phyloP scores from a whole-genome alignment of 2,888 invertebrate genomes.

The Zhuqinia jingwanae region DNA sequence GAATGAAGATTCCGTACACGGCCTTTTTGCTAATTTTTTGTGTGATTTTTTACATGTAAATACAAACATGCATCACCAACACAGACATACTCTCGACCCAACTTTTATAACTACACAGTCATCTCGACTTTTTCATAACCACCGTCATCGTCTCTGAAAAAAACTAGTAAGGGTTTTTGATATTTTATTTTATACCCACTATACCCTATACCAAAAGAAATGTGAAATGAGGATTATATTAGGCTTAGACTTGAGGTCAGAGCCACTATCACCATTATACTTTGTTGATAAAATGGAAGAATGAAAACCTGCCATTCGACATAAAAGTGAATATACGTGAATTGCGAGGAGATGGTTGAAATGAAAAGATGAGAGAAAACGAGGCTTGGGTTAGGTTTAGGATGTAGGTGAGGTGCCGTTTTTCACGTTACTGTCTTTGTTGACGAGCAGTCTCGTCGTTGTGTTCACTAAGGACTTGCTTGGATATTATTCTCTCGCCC shows the following conservation, averaged over 20 bases:
- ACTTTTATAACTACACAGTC: no score
- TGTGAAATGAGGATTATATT: background rate
- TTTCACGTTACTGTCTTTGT: background rate
- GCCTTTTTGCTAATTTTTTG: no score
- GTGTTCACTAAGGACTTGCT: background rate
- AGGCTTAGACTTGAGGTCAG: constrained; percentile 17
- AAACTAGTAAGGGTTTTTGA: background rate
- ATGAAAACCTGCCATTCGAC: constrained; percentile 11
- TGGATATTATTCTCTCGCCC: no score
- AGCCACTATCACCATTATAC: background rate
- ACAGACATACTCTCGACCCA: no score
- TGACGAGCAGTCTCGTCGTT: background rate
- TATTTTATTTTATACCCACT: constrained; percentile 1
- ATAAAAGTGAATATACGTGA: background rate
- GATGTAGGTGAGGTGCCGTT: background rate
- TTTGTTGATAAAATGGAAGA: background rate
- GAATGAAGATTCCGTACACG: no score
- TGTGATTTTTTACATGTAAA: no score
- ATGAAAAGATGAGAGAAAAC: background rate
- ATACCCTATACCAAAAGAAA: background rate
- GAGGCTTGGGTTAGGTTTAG: background rate
- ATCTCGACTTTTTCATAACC: no score
- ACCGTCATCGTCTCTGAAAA: constrained; percentile 5
- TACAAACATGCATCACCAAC: no score
- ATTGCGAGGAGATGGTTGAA: no score